These are phyloP conservation scores for Phrynocephalus versicolor DNA, from an alignment of 2,113 vertebrate species.

Conservation along the genomic window DNA sequence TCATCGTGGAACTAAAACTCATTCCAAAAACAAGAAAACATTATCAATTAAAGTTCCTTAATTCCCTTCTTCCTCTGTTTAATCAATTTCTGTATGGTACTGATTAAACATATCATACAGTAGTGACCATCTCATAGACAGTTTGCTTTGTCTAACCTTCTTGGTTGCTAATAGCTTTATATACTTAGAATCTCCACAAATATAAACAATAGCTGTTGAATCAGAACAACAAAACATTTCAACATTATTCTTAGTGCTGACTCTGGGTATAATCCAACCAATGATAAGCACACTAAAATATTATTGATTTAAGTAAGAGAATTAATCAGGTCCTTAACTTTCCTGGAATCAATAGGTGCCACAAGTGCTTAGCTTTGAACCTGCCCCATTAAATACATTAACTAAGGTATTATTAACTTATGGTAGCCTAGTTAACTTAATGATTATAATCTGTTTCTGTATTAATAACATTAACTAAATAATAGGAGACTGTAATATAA, in stretches of 20 bases:
- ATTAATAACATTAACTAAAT: not conserved
- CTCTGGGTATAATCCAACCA: not conserved
- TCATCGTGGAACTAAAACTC: not conserved
- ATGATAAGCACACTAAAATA: not conserved
- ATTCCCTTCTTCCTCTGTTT: not conserved
- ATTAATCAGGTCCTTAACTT: not conserved
- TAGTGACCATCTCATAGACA: not conserved
- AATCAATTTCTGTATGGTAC: no score
- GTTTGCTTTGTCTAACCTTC: not conserved
- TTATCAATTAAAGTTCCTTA: not conserved
- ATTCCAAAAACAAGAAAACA: not conserved
- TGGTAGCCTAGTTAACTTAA: no score
- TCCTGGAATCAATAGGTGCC: no score
- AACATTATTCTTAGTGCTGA: not conserved
- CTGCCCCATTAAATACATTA: no score
- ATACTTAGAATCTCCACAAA: not conserved
- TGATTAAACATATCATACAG: not conserved
- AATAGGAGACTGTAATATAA: not conserved
- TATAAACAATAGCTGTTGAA: not conserved
- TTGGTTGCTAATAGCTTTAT: not conserved
- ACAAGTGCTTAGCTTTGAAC: no score
- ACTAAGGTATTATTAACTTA: no score
- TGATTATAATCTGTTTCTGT: not conserved
- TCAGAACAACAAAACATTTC: not conserved
- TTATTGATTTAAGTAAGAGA: not conserved